These are phyloP conservation scores for Ispidina picta DNA, from an alignment of 2,797 vertebrate genomes.

Conservation along the genomic window DNA sequence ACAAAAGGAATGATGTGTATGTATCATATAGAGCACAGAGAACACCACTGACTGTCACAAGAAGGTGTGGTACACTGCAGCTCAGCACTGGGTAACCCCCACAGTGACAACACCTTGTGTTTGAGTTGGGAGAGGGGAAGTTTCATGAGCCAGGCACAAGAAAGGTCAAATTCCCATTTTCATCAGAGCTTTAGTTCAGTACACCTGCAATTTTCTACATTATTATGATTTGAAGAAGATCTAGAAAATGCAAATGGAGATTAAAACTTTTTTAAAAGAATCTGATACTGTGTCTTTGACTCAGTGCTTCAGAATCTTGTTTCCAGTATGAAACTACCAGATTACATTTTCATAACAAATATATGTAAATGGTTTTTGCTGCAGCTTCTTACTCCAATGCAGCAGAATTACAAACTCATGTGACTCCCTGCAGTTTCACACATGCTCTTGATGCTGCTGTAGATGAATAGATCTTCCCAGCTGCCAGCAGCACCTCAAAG, in stretches of 20 bases:
- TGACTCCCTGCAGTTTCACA: background rate
- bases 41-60: background rate
- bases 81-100: background rate
- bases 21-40: background rate
- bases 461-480: background rate
- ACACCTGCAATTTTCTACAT: background rate
- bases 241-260: background rate
- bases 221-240: background rate
- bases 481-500: background rate
- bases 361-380: background rate
- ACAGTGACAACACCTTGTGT: background rate
- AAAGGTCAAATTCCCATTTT: background rate
- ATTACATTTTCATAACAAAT: background rate
- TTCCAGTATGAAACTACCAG: background rate
- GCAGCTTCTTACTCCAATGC: background rate
- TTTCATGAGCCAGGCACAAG: background rate
- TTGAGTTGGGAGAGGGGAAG: background rate
- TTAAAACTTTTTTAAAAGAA: background rate
- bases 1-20: background rate
- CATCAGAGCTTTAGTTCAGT: background rate
- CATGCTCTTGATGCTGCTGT: background rate
- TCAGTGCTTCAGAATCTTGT: background rate
- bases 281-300: background rate
- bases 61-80: background rate
- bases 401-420: background rate